Evolutionary conservation across 2,113 vertebrate species (phyloP).

Genomic region (Pantherophis guttatus): DNA sequence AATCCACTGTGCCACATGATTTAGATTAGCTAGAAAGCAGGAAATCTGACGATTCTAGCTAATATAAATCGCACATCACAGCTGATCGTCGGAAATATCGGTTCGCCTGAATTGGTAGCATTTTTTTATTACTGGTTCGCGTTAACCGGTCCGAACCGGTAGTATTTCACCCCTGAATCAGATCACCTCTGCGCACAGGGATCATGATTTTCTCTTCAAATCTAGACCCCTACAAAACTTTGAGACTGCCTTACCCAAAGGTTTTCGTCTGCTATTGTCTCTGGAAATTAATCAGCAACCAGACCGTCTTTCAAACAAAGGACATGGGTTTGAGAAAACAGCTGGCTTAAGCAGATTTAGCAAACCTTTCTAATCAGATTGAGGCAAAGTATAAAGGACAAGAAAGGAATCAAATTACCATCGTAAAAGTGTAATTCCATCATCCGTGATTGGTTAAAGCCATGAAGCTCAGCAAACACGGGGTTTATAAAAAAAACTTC

Average conservation of each 20-base stretch:
- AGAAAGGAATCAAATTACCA: background rate
- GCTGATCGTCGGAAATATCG: too few species aligned
- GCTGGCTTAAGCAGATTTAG: background rate
- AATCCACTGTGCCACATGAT: too few species aligned
- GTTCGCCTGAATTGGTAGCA: too few species aligned
- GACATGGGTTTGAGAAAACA: background rate
- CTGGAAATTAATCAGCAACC: background rate
- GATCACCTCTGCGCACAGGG: background rate
- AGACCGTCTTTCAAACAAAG: background rate
- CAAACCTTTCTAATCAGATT: background rate
- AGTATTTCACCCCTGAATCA: background rate
- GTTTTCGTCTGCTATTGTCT: background rate
- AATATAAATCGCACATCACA: too few species aligned
- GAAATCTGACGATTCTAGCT: too few species aligned
- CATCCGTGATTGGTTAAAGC: background rate
- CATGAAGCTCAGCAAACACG: background rate
- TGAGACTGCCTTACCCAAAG: background rate
- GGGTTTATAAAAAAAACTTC: background rate
- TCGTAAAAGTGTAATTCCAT: conserved; percentile 2
- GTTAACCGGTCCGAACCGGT: too few species aligned
- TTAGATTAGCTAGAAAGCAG: too few species aligned
- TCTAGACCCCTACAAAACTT: background rate
- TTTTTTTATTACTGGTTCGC: too few species aligned
- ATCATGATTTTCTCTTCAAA: background rate
- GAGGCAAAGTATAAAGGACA: background rate